A percentile compares a stretch with the other conserved stretches of the same genome.
These are phyloP conservation scores for Venturia canescens DNA, from an alignment of 1,140 invertebrate species.

Conservation along the genomic window DNA sequence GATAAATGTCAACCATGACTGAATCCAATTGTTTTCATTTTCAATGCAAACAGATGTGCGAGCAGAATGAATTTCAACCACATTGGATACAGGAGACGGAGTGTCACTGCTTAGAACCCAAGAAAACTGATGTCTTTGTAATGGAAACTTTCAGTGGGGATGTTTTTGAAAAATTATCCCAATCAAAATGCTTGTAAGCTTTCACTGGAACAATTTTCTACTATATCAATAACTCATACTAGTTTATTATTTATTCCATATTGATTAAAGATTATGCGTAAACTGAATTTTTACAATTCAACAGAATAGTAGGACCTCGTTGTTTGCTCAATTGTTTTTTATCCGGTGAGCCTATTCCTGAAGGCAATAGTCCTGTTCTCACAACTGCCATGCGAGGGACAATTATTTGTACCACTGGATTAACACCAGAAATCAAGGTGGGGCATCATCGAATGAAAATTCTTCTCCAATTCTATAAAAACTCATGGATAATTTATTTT, in stretches of 20 bases:
- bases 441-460: constrained; percentile 46
- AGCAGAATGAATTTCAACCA: constrained; percentile 72
- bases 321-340: constrained; percentile 87
- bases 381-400: constrained; percentile 89
- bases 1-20: not conserved
- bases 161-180: constrained; percentile 81
- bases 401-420: constrained; percentile 84
- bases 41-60: not conserved
- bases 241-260: too few relatives aligned
- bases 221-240: too few relatives aligned
- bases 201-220: constrained; percentile 26
- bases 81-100: constrained; percentile 77
- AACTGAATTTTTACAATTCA: constrained; percentile 64
- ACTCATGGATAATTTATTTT: too few relatives aligned
- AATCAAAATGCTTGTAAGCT: constrained; percentile 83
- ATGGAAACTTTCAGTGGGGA: constrained; percentile 85
- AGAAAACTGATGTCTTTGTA: constrained; percentile 86
- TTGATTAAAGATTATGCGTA: constrained; percentile 14
- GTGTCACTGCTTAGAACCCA: constrained; percentile 75
- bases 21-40: not conserved
- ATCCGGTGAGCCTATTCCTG: constrained; percentile 85
- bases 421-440: constrained; percentile 81
- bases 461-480: too few relatives aligned
- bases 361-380: constrained; percentile 85
- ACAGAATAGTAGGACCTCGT: constrained; percentile 86